Evolutionary conservation across 2,797 vertebrate genomes (phyloP), one percentile per base, ranked within the genome.

Genomic region (Harpagifer antarcticus): DNA sequence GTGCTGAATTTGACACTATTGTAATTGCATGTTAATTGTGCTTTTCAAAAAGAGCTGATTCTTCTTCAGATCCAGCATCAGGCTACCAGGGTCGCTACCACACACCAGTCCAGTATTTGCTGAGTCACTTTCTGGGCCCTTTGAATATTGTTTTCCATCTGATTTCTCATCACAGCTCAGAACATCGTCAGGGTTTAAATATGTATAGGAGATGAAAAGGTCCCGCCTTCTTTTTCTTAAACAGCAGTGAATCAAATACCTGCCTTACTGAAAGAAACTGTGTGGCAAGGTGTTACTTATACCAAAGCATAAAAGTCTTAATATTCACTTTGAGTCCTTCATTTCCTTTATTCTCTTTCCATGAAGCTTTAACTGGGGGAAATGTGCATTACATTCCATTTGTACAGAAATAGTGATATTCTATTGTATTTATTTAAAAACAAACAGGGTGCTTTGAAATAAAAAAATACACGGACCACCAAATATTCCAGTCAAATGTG

Each of bases 371-470:
- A 83, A 74, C 88, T 89, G 90, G 91, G 91, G 87, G 90, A 94
- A 89, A 91, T 92, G 93, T 94, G 93, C 93, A 94, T 94, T 94
- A 93, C 88, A 92, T 88, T 89, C 84, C 91, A 92, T 93, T 93
- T 96, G 95, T 96, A 95, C 94, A 95, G 94, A 94, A 91, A 94
- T 92, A 93, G 90, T 91, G 89, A 92, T 95, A 93, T 95, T 95
- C 92, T 94, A 94, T 93, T 95, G 91, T 96, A 95, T 96, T 96
- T 96, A 96, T 96, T 96, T 88, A 94, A 91, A 37, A 90, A 85
- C 87, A 88, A 93, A 90, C 93, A 93, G 90, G 93, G 93, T 95
- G 93, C 92, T 93, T 89, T 91, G 78, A 89, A 86, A 90, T 90
- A 78, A 83, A 81, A 81, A 78, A 76, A 91, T 82, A 76, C 79